Base-by-base conservation (phyloP, 2,113 vertebrate species). In the Takifugu bimaculatus region DNA sequence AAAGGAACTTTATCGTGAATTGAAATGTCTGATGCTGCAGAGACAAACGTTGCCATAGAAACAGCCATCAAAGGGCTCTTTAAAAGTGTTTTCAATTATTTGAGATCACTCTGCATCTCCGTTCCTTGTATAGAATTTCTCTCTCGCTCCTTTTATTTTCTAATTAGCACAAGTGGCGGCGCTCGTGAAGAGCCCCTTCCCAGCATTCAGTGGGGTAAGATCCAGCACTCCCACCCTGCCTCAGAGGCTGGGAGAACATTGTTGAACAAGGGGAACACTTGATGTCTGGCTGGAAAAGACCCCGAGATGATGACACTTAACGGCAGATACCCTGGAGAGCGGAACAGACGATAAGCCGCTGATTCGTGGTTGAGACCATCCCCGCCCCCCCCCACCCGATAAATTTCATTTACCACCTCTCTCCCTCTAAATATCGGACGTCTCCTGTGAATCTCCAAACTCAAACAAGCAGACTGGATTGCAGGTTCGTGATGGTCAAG, bases 261-360 rank as follows among this genome's bases (percentile, higher is more conserved):
- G 6, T 35, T 7, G 5, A 35, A 39, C 11, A 39, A 39, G 35
- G 11, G 71, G 70, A 80, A 75, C 51, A 69, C 32, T 67, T 66
- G 35, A 78, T 60, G 45, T 80, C 68, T 70, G 26, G 50, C 57
- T 10, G 55, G 25, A 82, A 81, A 83, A 80, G 79, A 73, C 42
- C 26, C 48, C 27, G 10, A 55, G 35, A 63, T 79, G n/a, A n/a
- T n/a, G 73, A 74, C 27, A 25, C 50, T 62, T 72, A 80, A 84
- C 78, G 64, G 77, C 65, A 68, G 48, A 75, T 76, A 39, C 35
- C 51, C 57, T 87, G 65, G 82, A 61, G 79, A 77, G 77, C 65
- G 60, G 63, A 72, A 82, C 50, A 63, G 56, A 63, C 72, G 59
- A 79, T 65, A 66, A 78, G 62, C 44, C 56, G 51, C 54, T 76